Evolutionary conservation across 1,140 invertebrate species (phyloP).

Genomic region (Rhynchophorus ferrugineus): DNA sequence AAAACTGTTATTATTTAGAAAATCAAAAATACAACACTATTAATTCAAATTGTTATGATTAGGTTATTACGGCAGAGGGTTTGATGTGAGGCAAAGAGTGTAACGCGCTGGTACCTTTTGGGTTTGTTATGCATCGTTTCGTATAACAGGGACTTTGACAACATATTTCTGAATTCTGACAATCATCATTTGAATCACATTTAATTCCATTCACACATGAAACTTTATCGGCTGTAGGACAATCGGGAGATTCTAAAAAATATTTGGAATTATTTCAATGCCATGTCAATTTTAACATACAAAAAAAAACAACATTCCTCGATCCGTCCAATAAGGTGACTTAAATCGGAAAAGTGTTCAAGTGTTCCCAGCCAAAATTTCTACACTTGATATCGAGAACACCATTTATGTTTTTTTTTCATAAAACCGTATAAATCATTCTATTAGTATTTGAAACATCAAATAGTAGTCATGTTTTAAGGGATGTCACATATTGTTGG

Average conservation of each 20-base stretch:
- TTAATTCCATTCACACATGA: constrained; percentile 21
- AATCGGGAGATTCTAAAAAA: constrained; percentile 19
- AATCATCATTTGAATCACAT: constrained; percentile 17
- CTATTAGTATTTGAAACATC: constrained; percentile 10
- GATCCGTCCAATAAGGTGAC: not conserved
- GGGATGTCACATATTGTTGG: constrained; percentile 22
- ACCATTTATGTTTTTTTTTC: not conserved
- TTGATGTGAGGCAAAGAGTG: no score
- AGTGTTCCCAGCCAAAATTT: not conserved
- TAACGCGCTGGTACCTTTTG: no score
- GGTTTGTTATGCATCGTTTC: constrained; percentile 19
- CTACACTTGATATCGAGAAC: not conserved
- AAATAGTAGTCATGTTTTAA: constrained; percentile 15
- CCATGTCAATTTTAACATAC: not conserved
- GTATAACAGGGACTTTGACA: constrained; percentile 23
- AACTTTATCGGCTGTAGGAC: constrained; percentile 21
- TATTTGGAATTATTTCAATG: not conserved
- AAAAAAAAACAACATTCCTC: not conserved
- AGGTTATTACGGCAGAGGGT: no score
- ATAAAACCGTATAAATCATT: not conserved
- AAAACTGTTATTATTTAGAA: no score
- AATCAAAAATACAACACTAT: no score
- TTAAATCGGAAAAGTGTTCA: no score
- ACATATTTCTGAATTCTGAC: constrained; percentile 17
- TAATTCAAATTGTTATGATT: no score